Base-by-base conservation (phyloP, 2,888 invertebrate species). In the Drosophila engyochracea region DNA sequence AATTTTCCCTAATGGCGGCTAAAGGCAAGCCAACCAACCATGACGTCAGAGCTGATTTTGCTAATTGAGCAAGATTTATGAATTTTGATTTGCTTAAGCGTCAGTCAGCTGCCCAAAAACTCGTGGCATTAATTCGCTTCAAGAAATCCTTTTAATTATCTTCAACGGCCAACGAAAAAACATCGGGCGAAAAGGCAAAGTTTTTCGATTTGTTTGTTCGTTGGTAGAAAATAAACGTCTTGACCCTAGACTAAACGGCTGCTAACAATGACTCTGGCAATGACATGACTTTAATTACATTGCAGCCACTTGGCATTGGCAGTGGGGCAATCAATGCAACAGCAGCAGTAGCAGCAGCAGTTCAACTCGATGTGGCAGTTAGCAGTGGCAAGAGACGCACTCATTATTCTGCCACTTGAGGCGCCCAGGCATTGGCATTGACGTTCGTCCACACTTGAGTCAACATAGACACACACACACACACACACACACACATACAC, bases 261-360 rank as follows among this genome's bases (percentile, higher is more conserved):
- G 44, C 63, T 63, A 74, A 57, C 70, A 77, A 81, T 70, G 68
- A 33, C 66, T 55, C 75, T 85, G 90, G 39, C 90, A 80, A 74
- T 88, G 90, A 86, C 89, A 76, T 71, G 83, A 70, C 81, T 88
- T 90, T 90, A 86, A 86, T 86, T 90, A 86, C 75, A 86, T 86
- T 89, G 81, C 86, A 77, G 71, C 72, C 63, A 61, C 72, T 31
- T 75, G 83, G 64, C 81, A 70, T 64, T 79, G 79, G 58, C 77
- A 66, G 60, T 59, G 70, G 69, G 55, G 37, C 37, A 55, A 55
- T 55, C 80, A 79, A 55, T 70, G 82, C 74, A 76, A 33, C 75
- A 72, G 59, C 60, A 72, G 25, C 65, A 54, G 59, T 30, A 44
- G 22, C 59, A 65, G 37, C 55, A 55, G 19, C 53, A 52, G 39